Percentiles rank a stretch among this genome's conserved stretches.
Conservation (phyloP, 1,140 invertebrate genomes). For the Tetraneura akinire region DNA sequence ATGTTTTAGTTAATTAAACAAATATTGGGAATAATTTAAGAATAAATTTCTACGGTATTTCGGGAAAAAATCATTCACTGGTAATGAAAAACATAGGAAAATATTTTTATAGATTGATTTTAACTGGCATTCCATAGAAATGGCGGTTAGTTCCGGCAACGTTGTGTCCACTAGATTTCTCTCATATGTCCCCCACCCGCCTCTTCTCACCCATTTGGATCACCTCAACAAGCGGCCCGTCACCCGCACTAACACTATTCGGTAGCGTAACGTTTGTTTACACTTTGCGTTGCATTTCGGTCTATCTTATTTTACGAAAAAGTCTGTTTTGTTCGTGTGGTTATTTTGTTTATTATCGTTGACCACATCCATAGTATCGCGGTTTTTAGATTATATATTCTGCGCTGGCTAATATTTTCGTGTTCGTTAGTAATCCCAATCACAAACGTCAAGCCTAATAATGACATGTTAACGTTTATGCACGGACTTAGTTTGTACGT, state of each 20-base stretch:
- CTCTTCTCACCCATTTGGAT: slow-evolving; percentile 9
- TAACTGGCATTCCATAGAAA: slow-evolving; percentile 20
- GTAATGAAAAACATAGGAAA: neutral
- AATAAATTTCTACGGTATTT: neutral
- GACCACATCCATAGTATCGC: neutral
- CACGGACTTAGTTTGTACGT: slow-evolving; percentile 3
- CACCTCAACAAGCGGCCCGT: slow-evolving; percentile 51
- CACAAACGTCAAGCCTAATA: neutral
- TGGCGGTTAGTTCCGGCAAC: slow-evolving; percentile 42
- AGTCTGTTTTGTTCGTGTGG: slow-evolving; percentile 5
- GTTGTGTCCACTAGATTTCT: slow-evolving; percentile 41
- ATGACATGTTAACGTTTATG: slow-evolving; percentile 31
- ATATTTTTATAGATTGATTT: neutral
- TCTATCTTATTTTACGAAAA: slow-evolving; percentile 38
- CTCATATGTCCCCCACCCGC: slow-evolving; percentile 48
- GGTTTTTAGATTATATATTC: slow-evolving; percentile 7
- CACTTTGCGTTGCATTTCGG: slow-evolving; percentile 49
- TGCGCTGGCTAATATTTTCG: neutral
- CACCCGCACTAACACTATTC: slow-evolving; percentile 50
- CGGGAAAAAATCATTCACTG: neutral
- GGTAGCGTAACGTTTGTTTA: slow-evolving; percentile 51
- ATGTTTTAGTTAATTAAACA: neutral
- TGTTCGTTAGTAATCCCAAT: neutral
- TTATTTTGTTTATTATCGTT: slow-evolving; percentile 30
- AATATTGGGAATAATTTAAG: neutral